Evolutionary conservation across 2,113 vertebrate species (phyloP).

Genomic region (Corydoras maculifer): DNA sequence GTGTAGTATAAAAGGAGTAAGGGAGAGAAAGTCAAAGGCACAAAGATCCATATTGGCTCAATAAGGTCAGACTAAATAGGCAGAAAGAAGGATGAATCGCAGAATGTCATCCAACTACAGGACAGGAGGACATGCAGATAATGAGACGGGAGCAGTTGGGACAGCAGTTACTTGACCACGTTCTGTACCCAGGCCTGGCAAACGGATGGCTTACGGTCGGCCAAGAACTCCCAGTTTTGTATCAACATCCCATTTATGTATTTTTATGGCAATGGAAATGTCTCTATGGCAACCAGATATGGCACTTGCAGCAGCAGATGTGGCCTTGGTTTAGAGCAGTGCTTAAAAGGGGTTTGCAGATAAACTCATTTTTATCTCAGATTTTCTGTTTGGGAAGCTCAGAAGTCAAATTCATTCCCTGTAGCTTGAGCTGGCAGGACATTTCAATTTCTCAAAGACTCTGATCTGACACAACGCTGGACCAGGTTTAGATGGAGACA

Average conservation of each 20-base stretch:
- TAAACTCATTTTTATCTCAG: background rate
- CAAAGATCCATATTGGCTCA: constrained; percentile 26
- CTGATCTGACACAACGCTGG: background rate
- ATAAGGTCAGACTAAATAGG: constrained; percentile 18
- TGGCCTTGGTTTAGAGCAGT: constrained; percentile 18
- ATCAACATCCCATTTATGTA: constrained; percentile 27
- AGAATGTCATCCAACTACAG: constrained; percentile 4
- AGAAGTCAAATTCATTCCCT: background rate
- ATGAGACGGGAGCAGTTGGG: constrained; percentile 4
- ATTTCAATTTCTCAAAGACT: background rate
- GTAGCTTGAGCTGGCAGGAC: no score
- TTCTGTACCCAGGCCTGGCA: background rate
- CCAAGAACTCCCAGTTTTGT: constrained; percentile 6
- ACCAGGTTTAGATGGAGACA: background rate
- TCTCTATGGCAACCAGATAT: constrained; percentile 28
- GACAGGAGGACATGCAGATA: constrained; percentile 22
- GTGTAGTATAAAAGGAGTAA: background rate
- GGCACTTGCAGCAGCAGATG: constrained; percentile 22
- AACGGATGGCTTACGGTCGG: background rate
- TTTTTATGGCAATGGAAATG: constrained; percentile 20
- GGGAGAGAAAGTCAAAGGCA: constrained; percentile 1
- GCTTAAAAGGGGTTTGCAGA: constrained; percentile 14
- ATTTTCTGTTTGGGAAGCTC: background rate
- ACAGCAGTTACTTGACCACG: background rate
- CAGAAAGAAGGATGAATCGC: constrained; percentile 15